Percentiles rank a stretch among this genome's conserved stretches.
These are phyloP conservation scores for Phallusia fumigata DNA, from an alignment of 23 tunicate genomes.

Conservation along the genomic window DNA sequence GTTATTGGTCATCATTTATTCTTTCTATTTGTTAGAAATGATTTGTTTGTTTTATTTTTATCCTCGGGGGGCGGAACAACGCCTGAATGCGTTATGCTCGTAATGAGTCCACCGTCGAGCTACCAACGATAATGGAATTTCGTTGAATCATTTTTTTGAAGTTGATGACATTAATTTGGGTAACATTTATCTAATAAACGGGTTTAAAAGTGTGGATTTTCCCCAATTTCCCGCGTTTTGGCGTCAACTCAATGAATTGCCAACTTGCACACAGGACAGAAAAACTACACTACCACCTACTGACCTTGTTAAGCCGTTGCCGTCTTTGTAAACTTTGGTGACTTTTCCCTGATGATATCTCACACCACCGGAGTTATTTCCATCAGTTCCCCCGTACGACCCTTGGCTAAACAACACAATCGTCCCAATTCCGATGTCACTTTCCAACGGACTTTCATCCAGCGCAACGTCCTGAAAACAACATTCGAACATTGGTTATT, in stretches of 20 bases:
- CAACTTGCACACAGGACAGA: not conserved
- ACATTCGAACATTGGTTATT: not conserved
- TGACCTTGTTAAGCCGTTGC: constrained; percentile 53
- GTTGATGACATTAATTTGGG: not conserved
- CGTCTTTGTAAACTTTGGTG: constrained; percentile 41
- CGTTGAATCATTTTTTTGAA: no score
- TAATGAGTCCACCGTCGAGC: no score
- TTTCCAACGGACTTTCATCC: constrained; percentile 38
- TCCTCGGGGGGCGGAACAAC: no score
- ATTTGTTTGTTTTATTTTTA: no score
- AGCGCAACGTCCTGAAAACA: constrained; percentile 72
- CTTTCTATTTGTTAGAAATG: no score
- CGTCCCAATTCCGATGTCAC: constrained; percentile 69
- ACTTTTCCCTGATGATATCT: constrained; percentile 90
- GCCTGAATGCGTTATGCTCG: no score
- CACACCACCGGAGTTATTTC: constrained; percentile 77
- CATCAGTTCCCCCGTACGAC: constrained; percentile 65
- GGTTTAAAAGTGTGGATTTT: no score
- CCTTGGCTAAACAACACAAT: constrained; percentile 78
- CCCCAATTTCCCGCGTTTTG: no score
- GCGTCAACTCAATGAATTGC: no score
- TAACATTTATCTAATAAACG: no score
- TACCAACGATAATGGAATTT: no score
- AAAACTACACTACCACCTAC: not conserved
- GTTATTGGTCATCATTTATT: no score